phyloP scores from a whole-genome alignment of 2,797 vertebrate genomes.

The Cossypha dichroa region DNA sequence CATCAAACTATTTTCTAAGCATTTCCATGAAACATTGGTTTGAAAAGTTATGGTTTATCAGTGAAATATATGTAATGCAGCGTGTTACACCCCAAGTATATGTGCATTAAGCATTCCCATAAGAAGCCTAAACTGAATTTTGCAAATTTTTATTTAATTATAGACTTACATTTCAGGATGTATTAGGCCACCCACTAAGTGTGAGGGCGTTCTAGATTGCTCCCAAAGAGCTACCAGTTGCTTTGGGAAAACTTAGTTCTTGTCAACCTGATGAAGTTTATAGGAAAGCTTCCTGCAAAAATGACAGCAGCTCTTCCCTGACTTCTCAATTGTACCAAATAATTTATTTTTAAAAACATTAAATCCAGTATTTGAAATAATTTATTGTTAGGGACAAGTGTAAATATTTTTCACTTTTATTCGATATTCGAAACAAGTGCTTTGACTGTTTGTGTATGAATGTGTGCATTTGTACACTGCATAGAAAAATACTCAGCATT shows the following conservation, averaged over 20 bases:
- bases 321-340: background rate
- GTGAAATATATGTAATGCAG: background rate
- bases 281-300: background rate
- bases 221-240: background rate
- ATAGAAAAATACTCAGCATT: background rate
- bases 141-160: conserved; percentile 33
- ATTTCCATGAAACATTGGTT: background rate
- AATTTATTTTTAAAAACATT: background rate
- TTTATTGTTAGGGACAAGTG: background rate
- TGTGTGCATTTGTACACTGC: background rate
- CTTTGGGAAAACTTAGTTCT: background rate
- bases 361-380: background rate
- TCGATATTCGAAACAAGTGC: background rate
- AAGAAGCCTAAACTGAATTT: conserved; percentile 4
- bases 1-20: background rate
- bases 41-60: background rate
- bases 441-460: background rate
- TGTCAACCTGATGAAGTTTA: background rate
- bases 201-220: background rate
- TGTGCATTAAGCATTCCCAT: background rate
- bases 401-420: background rate
- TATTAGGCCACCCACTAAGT: conserved; percentile 2
- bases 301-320: background rate
- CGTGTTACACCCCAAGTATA: background rate
- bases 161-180: background rate